Evolutionary conservation across 1,140 invertebrate genomes (phyloP).

Genomic region (Platorchestia sp.): DNA sequence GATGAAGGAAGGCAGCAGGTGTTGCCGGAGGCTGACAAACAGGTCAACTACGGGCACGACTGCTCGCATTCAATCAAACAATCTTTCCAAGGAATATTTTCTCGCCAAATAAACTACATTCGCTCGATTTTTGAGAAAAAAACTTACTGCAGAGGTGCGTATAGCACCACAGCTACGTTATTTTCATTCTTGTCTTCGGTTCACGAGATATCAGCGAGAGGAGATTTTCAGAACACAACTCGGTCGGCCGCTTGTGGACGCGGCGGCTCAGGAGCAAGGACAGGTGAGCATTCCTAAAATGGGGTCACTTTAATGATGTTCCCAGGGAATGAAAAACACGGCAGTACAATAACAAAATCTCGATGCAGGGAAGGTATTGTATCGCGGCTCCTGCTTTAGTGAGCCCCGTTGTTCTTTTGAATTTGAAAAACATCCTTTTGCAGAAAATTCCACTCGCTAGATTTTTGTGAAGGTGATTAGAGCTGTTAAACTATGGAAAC

Average conservation of each 20-base stretch:
- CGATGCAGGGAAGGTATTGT: constrained; percentile 26
- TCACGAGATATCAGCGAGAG: neutral
- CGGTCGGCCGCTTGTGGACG: neutral
- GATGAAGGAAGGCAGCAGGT: constrained; percentile 49
- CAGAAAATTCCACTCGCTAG: neutral
- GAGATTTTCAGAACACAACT: neutral
- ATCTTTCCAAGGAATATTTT: neutral
- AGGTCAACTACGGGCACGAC: constrained; percentile 27
- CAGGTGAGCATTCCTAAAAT: constrained; percentile 51
- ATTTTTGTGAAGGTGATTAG: neutral
- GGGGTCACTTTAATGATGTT: constrained; percentile 55
- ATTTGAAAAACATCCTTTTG: neutral
- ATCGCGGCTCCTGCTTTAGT: neutral
- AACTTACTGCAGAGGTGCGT: neutral
- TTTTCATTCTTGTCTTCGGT: neutral
- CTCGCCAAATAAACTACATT: neutral
- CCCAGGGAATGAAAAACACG: constrained; percentile 46
- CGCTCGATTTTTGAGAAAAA: neutral
- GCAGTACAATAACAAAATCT: constrained; percentile 50
- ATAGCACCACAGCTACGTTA: neutral
- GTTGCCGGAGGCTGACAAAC: constrained; percentile 50
- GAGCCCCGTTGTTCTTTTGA: neutral
- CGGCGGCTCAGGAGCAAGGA: neutral
- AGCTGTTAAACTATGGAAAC: neutral
- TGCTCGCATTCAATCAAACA: constrained; percentile 35